A percentile compares a stretch with the other conserved stretches of the same genome.
phyloP scores from a whole-genome alignment of 2,888 invertebrate genomes.

The Rapana venosa region DNA sequence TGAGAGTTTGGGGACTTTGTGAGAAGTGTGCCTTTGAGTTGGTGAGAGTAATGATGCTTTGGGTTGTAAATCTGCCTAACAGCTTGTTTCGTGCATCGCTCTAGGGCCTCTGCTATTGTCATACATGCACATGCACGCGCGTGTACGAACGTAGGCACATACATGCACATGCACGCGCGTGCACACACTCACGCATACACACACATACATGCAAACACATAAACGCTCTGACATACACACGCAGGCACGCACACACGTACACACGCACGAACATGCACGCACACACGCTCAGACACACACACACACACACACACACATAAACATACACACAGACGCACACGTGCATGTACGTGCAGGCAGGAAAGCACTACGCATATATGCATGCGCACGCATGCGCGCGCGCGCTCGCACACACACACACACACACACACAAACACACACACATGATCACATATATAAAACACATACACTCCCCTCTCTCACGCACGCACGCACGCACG shows the following conservation, averaged over 20 bases:
- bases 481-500: background rate
- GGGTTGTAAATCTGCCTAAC: no score
- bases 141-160: background rate
- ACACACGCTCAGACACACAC: background rate
- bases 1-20: no score
- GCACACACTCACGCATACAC: background rate
- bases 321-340: no score
- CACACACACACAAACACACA: slow-evolving; percentile 5
- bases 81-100: no score
- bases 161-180: background rate
- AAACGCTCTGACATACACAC: background rate
- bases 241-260: background rate
- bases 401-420: background rate
- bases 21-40: no score
- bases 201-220: background rate
- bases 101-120: background rate
- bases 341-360: background rate
- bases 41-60: no score
- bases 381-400: background rate
- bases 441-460: background rate
- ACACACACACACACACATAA: background rate
- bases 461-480: background rate
- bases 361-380: background rate
- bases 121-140: background rate
- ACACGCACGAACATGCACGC: no score